Percentiles rank a stretch among this genome's conserved stretches.
phyloP scores from a whole-genome alignment of 1,140 invertebrate genomes.

The honey bee (Apis mellifera) region DNA sequence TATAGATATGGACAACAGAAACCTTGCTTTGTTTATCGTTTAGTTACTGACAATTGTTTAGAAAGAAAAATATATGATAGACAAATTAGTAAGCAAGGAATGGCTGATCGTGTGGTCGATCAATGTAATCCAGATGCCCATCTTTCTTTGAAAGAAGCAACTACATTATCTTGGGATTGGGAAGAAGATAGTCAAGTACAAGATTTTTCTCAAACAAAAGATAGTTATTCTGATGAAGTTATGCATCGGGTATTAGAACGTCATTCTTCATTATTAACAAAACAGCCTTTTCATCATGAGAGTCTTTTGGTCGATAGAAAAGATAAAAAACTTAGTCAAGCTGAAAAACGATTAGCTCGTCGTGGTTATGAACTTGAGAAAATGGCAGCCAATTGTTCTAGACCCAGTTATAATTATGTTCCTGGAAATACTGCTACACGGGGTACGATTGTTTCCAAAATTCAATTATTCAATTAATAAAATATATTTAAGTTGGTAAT shows the following conservation, averaged over 20 bases:
- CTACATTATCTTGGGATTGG: constrained; percentile 95
- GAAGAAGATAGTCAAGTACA: constrained; percentile 90
- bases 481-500: constrained; percentile 17
- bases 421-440: constrained; percentile 79
- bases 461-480: constrained; percentile 1
- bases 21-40: constrained; percentile 96
- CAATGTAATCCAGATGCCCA: constrained; percentile 98
- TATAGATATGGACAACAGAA: constrained; percentile 98
- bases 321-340: constrained; percentile 96
- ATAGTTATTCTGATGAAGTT: constrained; percentile 91
- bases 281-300: constrained; percentile 98
- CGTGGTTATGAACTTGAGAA: constrained; percentile 97
- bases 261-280: constrained; percentile 88
- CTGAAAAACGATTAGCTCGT: constrained; percentile 96
- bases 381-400: constrained; percentile 87
- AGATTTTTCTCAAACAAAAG: constrained; percentile 86
- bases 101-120: constrained; percentile 98
- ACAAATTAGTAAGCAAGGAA: constrained; percentile 98
- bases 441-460: constrained; percentile 66
- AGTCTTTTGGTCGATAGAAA: constrained; percentile 97
- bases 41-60: constrained; percentile 98
- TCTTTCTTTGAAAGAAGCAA: constrained; percentile 96
- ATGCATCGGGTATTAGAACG: constrained; percentile 88
- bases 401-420: constrained; percentile 79
- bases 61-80: constrained; percentile 99